Percentiles rank a stretch among this genome's conserved stretches.
Evolutionary conservation across 2,113 vertebrate genomes (phyloP).

Genomic region (Podarcis muralis): DNA sequence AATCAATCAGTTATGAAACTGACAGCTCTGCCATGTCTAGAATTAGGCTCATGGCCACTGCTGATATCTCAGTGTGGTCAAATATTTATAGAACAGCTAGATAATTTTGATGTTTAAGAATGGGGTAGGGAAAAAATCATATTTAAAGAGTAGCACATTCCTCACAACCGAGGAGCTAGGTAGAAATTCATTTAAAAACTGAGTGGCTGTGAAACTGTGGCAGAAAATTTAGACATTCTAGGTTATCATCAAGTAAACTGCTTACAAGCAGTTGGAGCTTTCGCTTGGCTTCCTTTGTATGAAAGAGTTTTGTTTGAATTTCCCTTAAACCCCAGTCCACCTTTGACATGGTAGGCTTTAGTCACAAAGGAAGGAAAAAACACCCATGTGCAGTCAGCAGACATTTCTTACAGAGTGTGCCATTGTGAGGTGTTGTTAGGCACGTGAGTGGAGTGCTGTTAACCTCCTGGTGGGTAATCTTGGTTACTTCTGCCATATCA

Average conservation of each 20-base stretch:
- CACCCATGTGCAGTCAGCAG: constrained; percentile 56
- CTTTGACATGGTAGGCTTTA: constrained; percentile 54
- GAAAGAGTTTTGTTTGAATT: constrained; percentile 41
- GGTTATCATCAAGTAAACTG: neutral
- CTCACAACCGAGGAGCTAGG: neutral
- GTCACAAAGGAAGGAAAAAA: constrained; percentile 51
- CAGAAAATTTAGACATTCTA: neutral
- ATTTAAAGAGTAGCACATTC: neutral
- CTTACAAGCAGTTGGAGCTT: rapidly evolving
- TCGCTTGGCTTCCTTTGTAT: neutral
- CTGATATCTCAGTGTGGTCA: neutral
- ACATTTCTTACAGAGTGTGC: neutral
- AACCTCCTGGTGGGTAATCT: neutral
- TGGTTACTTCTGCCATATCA: neutral
- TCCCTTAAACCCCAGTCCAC: constrained; percentile 38
- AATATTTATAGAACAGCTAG: neutral
- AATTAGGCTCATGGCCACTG: neutral
- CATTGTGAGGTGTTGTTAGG: constrained; percentile 23
- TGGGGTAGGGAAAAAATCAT: neutral
- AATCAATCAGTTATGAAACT: neutral
- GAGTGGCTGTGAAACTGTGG: rapidly evolving
- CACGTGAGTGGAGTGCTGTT: constrained; percentile 31
- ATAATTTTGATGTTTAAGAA: constrained; percentile 12
- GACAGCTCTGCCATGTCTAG: neutral
- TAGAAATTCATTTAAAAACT: neutral